Conservation (phyloP, 2,113 vertebrate genomes). For the Stomatorhinus ivindoensis region DNA sequence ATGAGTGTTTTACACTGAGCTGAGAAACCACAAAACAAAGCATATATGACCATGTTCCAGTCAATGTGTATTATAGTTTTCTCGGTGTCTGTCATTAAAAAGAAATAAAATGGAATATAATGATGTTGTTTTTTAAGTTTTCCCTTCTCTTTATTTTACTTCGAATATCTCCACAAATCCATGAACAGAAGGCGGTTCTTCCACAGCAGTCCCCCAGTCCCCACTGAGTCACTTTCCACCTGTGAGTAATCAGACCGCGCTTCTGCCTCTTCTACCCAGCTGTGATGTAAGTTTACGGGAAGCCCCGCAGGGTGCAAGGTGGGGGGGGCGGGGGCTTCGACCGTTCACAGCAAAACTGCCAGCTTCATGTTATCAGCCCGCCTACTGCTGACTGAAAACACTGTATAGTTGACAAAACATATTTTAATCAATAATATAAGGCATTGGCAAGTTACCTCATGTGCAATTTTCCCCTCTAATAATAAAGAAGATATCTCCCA, state of each 20-base stretch:
- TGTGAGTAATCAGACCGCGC: not conserved
- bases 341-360: not conserved
- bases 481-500: not conserved
- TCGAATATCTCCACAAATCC: not conserved
- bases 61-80: not conserved
- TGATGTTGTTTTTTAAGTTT: not conserved
- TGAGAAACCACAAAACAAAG: not conserved
- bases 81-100: not conserved
- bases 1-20: not conserved
- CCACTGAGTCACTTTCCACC: not conserved
- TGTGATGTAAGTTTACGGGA: not conserved
- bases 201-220: not conserved
- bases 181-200: not conserved
- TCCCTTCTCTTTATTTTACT: not conserved
- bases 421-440: not conserved
- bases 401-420: not conserved
- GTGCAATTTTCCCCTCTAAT: not conserved
- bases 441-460: not conserved
- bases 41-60: not conserved
- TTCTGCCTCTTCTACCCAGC: not conserved
- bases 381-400: not conserved
- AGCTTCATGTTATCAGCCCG: not conserved
- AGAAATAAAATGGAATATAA: not conserved
- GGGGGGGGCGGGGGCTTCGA: not conserved
- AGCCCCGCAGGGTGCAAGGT: not conserved